Conservation (phyloP, 2,797 vertebrate genomes). For the Coluber constrictor region DNA sequence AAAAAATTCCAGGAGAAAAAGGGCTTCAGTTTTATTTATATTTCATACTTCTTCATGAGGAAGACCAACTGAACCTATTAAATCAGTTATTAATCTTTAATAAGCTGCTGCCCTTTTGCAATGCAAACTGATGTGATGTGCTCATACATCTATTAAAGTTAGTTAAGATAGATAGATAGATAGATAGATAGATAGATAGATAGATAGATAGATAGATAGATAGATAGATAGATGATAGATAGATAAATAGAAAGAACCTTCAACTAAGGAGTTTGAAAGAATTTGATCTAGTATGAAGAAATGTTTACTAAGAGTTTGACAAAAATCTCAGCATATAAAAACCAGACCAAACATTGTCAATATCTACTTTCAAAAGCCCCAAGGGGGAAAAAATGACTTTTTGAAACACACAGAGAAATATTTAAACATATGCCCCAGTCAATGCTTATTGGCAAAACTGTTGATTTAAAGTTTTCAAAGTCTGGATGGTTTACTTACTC, state of each 20-base stretch:
- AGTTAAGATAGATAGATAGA: neutral
- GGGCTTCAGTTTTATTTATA: neutral
- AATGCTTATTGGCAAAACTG: neutral
- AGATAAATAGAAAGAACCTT: neutral
- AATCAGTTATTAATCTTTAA: neutral
- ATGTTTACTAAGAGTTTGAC: neutral
- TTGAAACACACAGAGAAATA: neutral
- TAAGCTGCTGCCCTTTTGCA: neutral
- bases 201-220: too few species aligned
- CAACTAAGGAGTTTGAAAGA: neutral
- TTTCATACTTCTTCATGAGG: neutral
- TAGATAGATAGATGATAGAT: too few species aligned
- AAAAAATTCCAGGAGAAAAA: neutral
- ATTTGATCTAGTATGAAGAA: neutral
- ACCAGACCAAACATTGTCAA: neutral
- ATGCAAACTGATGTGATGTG: neutral
- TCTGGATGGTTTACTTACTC: constrained; percentile 66
- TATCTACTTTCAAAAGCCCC: neutral
- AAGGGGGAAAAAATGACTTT: neutral
- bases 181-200: too few species aligned
- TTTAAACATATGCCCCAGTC: neutral
- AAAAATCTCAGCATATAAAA: neutral
- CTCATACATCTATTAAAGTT: neutral
- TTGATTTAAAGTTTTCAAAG: neutral
- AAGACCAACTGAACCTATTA: neutral